Percentiles rank a stretch among this genome's conserved stretches.
Evolutionary conservation across 1,140 invertebrate genomes (phyloP).

Genomic region (Caenorhabditis remanei): DNA sequence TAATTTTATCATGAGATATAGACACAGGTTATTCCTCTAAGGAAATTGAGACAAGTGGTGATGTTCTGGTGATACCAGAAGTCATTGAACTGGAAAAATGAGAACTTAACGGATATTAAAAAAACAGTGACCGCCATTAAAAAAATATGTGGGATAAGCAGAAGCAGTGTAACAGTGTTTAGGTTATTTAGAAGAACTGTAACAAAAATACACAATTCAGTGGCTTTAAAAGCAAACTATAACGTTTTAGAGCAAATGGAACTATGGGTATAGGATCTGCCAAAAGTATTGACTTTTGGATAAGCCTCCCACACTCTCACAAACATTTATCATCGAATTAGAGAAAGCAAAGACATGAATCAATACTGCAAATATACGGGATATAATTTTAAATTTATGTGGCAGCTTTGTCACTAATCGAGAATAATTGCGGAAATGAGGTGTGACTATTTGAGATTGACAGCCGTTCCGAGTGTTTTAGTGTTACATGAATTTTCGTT

Average conservation of each 20-base stretch:
- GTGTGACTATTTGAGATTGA: not conserved
- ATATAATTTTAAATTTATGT: conserved; percentile 49
- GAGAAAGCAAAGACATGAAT: conserved; percentile 13
- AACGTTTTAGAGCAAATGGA: too few relatives aligned
- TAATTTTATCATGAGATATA: not conserved
- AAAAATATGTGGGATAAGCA: too few relatives aligned
- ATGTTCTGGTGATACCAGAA: not conserved
- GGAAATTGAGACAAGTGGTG: not conserved
- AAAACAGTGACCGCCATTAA: too few relatives aligned
- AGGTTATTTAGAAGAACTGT: too few relatives aligned
- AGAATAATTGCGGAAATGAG: conserved; percentile 50
- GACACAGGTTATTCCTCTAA: not conserved
- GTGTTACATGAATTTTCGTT: too few relatives aligned
- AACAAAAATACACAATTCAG: too few relatives aligned
- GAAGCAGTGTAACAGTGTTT: too few relatives aligned
- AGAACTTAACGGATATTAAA: too few relatives aligned
- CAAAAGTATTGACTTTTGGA: not conserved
- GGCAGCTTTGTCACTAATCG: conserved; percentile 6
- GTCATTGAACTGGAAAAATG: not conserved
- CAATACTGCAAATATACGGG: conserved; percentile 53
- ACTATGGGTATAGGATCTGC: too few relatives aligned
- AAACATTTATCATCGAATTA: conserved; percentile 52
- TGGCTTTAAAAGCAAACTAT: too few relatives aligned
- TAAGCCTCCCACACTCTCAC: not conserved
- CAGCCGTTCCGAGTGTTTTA: not conserved